phyloP scores from a whole-genome alignment of 1,140 invertebrate genomes.

The Augochlora pura region DNA sequence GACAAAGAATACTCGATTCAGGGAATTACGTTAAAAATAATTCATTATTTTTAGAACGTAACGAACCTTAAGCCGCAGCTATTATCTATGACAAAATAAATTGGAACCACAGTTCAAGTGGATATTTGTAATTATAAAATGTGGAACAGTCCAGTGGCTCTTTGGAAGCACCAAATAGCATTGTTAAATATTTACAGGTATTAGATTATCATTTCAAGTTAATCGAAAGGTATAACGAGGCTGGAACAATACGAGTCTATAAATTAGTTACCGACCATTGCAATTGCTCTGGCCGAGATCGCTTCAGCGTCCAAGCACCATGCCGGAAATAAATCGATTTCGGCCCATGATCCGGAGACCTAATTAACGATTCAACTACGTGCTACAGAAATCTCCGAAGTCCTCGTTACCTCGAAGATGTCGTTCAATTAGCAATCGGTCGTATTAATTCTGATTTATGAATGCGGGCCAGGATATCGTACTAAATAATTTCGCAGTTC shows the following conservation, averaged over 20 bases:
- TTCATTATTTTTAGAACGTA: too few relatives aligned
- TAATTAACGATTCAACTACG: constrained; percentile 39
- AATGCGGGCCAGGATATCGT: not conserved
- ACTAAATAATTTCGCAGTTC: not conserved
- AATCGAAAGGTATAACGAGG: constrained; percentile 10
- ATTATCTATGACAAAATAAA: not conserved
- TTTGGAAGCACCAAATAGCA: not conserved
- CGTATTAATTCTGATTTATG: constrained; percentile 40
- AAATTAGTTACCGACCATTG: constrained; percentile 40
- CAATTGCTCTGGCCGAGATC: constrained; percentile 23
- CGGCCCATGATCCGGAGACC: constrained; percentile 22
- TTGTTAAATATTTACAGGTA: not conserved
- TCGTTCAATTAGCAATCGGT: constrained; percentile 23
- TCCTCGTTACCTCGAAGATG: constrained; percentile 6
- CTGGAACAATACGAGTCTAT: constrained; percentile 8
- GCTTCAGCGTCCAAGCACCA: not conserved
- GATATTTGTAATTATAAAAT: not conserved
- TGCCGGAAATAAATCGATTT: constrained; percentile 46
- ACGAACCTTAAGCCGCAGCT: too few relatives aligned
- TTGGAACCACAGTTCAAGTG: not conserved
- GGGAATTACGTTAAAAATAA: too few relatives aligned
- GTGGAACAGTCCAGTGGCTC: not conserved
- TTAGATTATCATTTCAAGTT: constrained; percentile 3
- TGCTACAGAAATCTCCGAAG: constrained; percentile 27
- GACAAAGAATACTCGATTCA: too few relatives aligned